Percentiles rank a stretch among this genome's conserved stretches.
Evolutionary conservation across 2,797 vertebrate genomes (phyloP).

Genomic region (Rhynchonycteris naso): DNA sequence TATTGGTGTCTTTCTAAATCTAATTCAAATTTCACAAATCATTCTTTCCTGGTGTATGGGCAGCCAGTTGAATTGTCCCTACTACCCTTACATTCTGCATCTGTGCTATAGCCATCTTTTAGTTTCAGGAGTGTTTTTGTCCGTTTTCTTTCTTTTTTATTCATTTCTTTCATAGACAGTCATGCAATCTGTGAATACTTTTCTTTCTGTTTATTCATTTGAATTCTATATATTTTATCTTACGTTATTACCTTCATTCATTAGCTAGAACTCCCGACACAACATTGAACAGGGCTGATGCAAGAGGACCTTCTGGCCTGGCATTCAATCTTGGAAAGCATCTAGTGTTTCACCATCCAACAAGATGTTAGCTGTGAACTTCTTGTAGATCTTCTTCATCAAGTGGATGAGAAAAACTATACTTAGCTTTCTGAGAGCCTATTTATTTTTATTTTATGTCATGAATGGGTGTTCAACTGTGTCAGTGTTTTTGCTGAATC

Average conservation of each 20-base stretch:
- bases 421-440: neutral
- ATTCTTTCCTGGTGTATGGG: neutral
- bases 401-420: neutral
- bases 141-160: neutral
- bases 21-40: neutral
- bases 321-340: neutral
- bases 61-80: neutral
- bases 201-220: neutral
- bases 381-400: neutral
- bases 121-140: neutral
- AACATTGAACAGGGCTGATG: neutral
- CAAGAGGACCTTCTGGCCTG: neutral
- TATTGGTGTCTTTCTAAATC: neutral
- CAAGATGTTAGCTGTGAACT: neutral
- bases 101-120: neutral
- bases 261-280: rapidly evolving
- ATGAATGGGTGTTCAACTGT: neutral
- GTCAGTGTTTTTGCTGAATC: neutral
- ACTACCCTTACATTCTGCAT: neutral
- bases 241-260: neutral
- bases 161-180: neutral
- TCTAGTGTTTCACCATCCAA: neutral
- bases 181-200: neutral
- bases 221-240: neutral
- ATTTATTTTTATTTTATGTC: neutral